A percentile compares a stretch with the other conserved stretches of the same genome.
phyloP scores from a whole-genome alignment of 2,113 vertebrate genomes.

The Leucosticte australis region DNA sequence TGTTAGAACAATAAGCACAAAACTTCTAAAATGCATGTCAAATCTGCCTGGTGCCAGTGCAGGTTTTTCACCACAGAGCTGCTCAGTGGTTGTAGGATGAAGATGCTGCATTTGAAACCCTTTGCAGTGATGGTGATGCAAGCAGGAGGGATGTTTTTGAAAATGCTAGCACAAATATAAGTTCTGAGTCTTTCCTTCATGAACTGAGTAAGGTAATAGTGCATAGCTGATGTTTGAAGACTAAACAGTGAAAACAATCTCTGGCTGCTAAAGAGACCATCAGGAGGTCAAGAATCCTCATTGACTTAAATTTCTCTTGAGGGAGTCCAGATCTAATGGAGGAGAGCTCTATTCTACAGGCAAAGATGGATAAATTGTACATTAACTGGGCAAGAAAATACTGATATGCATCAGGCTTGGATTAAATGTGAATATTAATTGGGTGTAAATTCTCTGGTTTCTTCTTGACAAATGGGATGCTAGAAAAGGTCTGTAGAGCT shows the following conservation, averaged over 20 bases:
- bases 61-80: background rate
- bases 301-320: background rate
- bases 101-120: background rate
- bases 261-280: background rate
- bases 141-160: background rate
- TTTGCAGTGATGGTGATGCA: background rate
- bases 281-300: background rate
- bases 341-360: background rate
- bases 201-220: background rate
- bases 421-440: background rate
- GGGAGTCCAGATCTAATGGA: background rate
- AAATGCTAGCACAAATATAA: background rate
- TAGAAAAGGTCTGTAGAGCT: background rate
- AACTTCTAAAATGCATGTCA: background rate
- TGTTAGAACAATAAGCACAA: background rate
- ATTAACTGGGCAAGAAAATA: background rate
- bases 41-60: background rate
- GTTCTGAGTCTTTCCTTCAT: background rate
- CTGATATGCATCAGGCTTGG: background rate
- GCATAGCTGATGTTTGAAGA: background rate
- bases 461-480: background rate
- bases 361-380: background rate
- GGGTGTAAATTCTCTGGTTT: background rate
- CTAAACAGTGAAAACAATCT: background rate
- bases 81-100: background rate